These are phyloP conservation scores for Oryzias dopingdopingensis DNA, from an alignment of 2,797 vertebrate genomes.

Conservation along the genomic window DNA sequence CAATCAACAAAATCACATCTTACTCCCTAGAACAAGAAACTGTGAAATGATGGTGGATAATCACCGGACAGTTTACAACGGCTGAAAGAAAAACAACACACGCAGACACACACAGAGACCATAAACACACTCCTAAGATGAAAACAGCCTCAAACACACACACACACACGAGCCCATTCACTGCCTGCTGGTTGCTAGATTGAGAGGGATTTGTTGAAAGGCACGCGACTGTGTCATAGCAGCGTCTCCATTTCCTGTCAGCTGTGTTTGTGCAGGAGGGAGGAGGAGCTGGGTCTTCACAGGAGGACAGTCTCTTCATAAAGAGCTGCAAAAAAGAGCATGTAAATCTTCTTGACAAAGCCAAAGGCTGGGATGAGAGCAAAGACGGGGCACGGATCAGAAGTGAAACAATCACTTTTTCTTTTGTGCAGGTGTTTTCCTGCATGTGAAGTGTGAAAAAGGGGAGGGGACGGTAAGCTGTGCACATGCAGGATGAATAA, in stretches of 20 bases:
- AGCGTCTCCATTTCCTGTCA: conserved; percentile 80
- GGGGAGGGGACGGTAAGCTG: conserved; percentile 11
- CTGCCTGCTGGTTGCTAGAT: conserved; percentile 52
- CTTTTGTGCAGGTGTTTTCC: conserved; percentile 77
- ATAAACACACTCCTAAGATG: conserved; percentile 30
- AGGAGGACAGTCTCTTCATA: conserved; percentile 51
- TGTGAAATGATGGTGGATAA: conserved; percentile 16
- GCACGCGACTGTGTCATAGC: conserved; percentile 85
- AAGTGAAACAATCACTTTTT: conserved; percentile 77
- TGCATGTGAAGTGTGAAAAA: conserved; percentile 42
- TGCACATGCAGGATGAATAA: conserved; percentile 31
- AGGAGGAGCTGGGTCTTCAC: conserved; percentile 31
- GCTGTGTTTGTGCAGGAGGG: conserved; percentile 95
- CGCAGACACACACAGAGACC: conserved; percentile 2
- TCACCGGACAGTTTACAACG: conserved; percentile 13
- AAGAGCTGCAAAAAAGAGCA: conserved; percentile 47
- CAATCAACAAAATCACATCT: conserved; percentile 30
- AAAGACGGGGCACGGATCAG: conserved; percentile 43
- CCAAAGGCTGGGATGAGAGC: conserved; percentile 35
- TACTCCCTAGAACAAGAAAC: conserved; percentile 32
- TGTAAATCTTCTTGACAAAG: conserved; percentile 70
- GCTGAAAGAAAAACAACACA: conserved; percentile 10
- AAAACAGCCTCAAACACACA: conserved; percentile 41
- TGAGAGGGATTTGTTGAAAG: conserved; percentile 72
- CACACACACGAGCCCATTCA: conserved; percentile 42